A percentile compares a stretch with the other conserved stretches of the same genome.
phyloP scores from a whole-genome alignment of 1,140 invertebrate genomes.

The Drosophila tsacasi region DNA sequence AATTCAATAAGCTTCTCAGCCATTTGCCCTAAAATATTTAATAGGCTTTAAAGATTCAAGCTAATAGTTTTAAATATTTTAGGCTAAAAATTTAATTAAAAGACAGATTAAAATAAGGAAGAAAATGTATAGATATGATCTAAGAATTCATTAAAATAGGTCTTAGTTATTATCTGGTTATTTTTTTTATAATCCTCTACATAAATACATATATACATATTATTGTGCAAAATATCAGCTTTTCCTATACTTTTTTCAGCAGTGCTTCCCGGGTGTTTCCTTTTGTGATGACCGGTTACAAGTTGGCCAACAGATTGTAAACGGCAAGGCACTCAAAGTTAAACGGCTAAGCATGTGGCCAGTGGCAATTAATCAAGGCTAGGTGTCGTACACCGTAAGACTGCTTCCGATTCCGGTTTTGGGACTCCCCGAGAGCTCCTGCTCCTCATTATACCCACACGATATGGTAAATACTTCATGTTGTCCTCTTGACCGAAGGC shows the following conservation, averaged over 20 bases:
- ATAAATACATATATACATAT: not conserved
- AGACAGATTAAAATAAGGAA: not conserved
- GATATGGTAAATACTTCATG: slow-evolving; percentile 20
- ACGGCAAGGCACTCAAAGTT: slow-evolving; percentile 39
- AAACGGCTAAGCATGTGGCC: slow-evolving; percentile 47
- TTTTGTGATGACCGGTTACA: slow-evolving; percentile 30
- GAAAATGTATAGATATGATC: not conserved
- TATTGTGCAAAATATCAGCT: not conserved
- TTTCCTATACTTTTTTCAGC: not conserved
- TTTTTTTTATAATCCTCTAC: not conserved
- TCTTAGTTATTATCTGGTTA: not conserved
- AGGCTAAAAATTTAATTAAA: not conserved
- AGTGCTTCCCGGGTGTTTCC: slow-evolving; percentile 14
- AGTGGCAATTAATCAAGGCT: slow-evolving; percentile 50
- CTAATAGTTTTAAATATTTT: not conserved
- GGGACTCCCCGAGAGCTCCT: not conserved
- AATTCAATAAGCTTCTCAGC: too few relatives aligned
- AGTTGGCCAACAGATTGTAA: slow-evolving; percentile 44
- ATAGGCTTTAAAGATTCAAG: too few relatives aligned
- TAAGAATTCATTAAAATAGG: not conserved
- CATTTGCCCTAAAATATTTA: too few relatives aligned
- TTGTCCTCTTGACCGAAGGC: not conserved
- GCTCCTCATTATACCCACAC: slow-evolving; percentile 23
- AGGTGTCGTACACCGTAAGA: slow-evolving; percentile 28
- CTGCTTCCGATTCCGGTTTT: slow-evolving; percentile 50